Percentiles rank a stretch among this genome's conserved stretches.
Evolutionary conservation across 35 echinoderm and acorn worm genomes (phyloP).

Genomic region (Heliocidaris tuberculata): DNA sequence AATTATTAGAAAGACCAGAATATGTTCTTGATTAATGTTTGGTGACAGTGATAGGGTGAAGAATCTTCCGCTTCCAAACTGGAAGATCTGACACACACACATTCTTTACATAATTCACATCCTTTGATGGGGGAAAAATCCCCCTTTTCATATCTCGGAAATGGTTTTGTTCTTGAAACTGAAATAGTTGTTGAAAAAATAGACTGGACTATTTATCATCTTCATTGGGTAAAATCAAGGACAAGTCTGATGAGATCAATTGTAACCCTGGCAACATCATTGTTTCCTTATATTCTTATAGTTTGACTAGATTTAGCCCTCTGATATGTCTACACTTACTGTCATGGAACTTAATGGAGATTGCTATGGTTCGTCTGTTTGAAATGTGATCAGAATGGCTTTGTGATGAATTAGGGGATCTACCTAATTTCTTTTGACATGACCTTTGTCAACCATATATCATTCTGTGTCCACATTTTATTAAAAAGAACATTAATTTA

Average conservation of each 20-base stretch:
- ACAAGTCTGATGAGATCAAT: not conserved
- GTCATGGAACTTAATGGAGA: no score
- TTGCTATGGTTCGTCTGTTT: no score
- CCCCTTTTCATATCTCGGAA: not conserved
- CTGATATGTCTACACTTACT: no score
- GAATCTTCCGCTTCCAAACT: constrained; percentile 9
- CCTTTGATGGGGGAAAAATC: not conserved
- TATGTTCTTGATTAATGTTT: not conserved
- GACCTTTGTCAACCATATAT: no score
- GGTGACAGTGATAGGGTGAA: not conserved
- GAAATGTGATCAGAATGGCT: no score
- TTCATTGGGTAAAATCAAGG: not conserved
- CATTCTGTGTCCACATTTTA: no score
- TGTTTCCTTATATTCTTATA: not conserved
- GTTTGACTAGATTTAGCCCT: not conserved
- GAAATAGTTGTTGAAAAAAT: not conserved
- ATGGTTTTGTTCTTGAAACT: not conserved
- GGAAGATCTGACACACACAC: not conserved
- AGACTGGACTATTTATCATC: not conserved
- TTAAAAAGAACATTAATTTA: no score
- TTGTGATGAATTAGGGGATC: no score
- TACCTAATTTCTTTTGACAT: no score
- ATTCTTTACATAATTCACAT: constrained; percentile 13
- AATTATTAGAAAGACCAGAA: not conserved
- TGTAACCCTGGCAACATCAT: not conserved